Conservation (phyloP, 2,113 vertebrate species). For the Caretta caretta region DNA sequence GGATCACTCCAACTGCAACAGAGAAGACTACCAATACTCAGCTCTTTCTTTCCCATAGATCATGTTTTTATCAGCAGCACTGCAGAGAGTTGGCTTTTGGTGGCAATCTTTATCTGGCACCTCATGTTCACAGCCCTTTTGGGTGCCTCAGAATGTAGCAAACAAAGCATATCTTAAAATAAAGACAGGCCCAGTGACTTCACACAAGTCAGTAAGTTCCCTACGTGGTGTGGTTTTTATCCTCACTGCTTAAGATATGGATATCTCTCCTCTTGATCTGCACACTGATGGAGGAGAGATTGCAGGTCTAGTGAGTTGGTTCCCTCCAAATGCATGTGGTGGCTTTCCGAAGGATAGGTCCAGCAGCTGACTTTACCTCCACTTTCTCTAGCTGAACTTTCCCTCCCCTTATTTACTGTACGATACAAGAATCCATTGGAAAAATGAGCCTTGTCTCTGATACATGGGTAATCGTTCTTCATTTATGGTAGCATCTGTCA, state of each 20-base stretch:
- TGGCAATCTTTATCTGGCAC: not conserved
- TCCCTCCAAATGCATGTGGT: not conserved
- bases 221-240: not conserved
- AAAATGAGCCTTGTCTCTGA: too few species aligned
- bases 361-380: not conserved
- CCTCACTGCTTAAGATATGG: not conserved
- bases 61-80: not conserved
- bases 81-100: not conserved
- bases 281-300: not conserved
- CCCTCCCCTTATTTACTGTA: not conserved
- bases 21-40: not conserved
- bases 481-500: too few species aligned
- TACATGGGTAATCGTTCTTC: too few species aligned
- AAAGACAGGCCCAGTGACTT: not conserved
- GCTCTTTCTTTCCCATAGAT: not conserved
- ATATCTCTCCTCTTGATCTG: not conserved
- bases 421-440: fast-evolving
- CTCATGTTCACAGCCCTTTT: not conserved
- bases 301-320: not conserved
- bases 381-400: not conserved
- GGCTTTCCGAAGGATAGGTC: not conserved
- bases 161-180: too few species aligned
- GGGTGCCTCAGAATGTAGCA: not conserved
- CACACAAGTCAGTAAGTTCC: not conserved
- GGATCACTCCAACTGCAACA: not conserved